Base-by-base conservation (phyloP, 2,797 vertebrate genomes). In the Potorous gilbertii region DNA sequence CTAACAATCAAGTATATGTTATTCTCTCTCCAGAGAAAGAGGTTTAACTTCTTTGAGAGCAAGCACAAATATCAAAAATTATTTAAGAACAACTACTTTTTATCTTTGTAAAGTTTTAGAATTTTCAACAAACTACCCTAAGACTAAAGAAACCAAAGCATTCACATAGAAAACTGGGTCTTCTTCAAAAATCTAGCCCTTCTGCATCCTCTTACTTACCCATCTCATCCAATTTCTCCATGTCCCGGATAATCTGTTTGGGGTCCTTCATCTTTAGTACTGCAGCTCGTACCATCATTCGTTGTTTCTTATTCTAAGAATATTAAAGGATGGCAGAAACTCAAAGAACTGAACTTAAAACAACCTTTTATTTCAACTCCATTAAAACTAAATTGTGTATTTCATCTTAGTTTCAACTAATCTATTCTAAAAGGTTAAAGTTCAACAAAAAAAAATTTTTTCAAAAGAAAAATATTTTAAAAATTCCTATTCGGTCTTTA, bases 171-270 rank as follows among this genome's bases (percentile, higher is more conserved):
- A 91, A 55, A 92, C 57, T 21, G 52, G 21, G 90, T 12, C 29
- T 54, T 27, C 4, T 91, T 34, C 81, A 54, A 92, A 87, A 94
- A 96, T 81, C 74, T 54, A 91, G n/a, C 12, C 89, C 54, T 91
- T 92, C 56, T 57, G 89, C 27, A 74, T n/a, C 24, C 3, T 95
- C 96, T 94, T 91, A 97, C 99, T 99, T 97, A 99, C 99, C 99
- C 99, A 99, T 99, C 97, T 99, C 99, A 98, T 99, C 99, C 96
- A 99, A 98, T 98, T 99, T 99, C 98, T 99, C 99, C 99, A 99
- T 99, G 98, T 99, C 99, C 95, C 99, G 98, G 98, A 99, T 99
- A 98, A 99, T 99, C 98, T 99, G 99, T 96, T 99, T 99, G 52
- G 99, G 99, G 98, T 99, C 99, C 96, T 99, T 99, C 99, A 99